A percentile compares a stretch with the other conserved stretches of the same genome.
These are phyloP conservation scores for Brachionus calyciflorus DNA, from an alignment of 1,140 invertebrate species.

Conservation along the genomic window DNA sequence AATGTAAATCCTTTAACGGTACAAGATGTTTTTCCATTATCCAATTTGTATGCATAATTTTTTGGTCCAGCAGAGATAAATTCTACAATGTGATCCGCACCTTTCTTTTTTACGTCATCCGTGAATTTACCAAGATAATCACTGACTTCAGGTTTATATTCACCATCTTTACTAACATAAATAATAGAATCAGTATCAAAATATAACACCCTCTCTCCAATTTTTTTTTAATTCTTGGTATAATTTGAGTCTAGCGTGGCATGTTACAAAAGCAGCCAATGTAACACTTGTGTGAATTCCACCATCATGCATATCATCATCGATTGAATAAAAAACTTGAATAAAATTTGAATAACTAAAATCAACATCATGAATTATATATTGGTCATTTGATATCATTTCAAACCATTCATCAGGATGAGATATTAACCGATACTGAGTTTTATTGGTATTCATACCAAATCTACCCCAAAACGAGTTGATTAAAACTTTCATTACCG, in stretches of 20 bases:
- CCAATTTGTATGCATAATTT: too few relatives aligned
- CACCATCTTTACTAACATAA: conserved; percentile 48
- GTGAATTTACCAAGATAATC: conserved; percentile 54
- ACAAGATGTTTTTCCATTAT: too few relatives aligned
- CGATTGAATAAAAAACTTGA: conserved; percentile 35
- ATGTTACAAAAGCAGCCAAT: conserved; percentile 57
- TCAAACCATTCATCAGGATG: conserved; percentile 50
- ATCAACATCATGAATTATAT: conserved; percentile 48
- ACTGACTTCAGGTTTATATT: conserved; percentile 49
- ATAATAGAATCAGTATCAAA: conserved; percentile 59
- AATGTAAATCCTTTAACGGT: too few relatives aligned
- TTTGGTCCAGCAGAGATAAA: too few relatives aligned
- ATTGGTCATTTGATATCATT: conserved; percentile 50
- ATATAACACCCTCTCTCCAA: conserved; percentile 55
- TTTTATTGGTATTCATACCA: conserved; percentile 49
- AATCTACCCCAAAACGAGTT: conserved; percentile 53
- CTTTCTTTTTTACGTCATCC: conserved; percentile 49
- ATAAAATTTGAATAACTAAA: conserved; percentile 47
- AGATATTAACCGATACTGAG: conserved; percentile 51
- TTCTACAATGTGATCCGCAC: too few relatives aligned
- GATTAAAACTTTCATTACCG: conserved; percentile 50
- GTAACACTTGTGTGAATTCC: conserved; percentile 52
- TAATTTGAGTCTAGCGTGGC: conserved; percentile 57
- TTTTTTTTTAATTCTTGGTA: conserved; percentile 54
- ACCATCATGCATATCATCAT: background rate